phyloP scores from a whole-genome alignment of 2,888 invertebrate species.

The Drosophila paramelanica region DNA sequence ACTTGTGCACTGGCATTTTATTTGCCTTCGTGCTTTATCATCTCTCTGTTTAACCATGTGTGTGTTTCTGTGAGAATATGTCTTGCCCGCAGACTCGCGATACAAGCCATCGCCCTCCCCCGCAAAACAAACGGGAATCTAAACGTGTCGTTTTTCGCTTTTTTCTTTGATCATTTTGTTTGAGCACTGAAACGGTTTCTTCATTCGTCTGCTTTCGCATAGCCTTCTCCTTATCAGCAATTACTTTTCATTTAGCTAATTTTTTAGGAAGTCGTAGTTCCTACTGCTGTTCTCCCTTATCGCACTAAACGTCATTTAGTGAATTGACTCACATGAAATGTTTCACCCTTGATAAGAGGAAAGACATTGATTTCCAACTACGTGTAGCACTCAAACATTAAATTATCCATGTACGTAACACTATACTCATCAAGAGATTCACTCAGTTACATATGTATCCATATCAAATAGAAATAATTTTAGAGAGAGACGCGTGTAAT shows the following conservation, averaged over 20 bases:
- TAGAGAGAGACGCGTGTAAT: background rate
- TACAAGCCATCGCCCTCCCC: background rate
- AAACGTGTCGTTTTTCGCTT: constrained; percentile 46
- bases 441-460: too few species aligned
- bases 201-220: constrained; percentile 2
- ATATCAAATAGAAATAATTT: constrained; percentile 6
- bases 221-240: constrained; percentile 50
- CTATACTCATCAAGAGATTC: background rate
- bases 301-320: constrained; percentile 47
- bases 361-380: constrained; percentile 5
- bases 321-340: constrained; percentile 20
- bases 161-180: constrained; percentile 28
- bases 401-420: constrained; percentile 8
- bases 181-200: constrained; percentile 15
- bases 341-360: constrained; percentile 21
- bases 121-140: constrained; percentile 2
- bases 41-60: constrained; percentile 5
- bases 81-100: constrained; percentile 49
- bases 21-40: constrained; percentile 43
- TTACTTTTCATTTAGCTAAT: constrained; percentile 62
- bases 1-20: constrained; percentile 16
- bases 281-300: constrained; percentile 39
- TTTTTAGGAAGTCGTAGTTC: constrained; percentile 61
- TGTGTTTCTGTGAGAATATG: constrained; percentile 20
- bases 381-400: constrained; percentile 7